Evolutionary conservation across 23 tunicate species (phyloP).

Genomic region (Ciona savignyi): DNA sequence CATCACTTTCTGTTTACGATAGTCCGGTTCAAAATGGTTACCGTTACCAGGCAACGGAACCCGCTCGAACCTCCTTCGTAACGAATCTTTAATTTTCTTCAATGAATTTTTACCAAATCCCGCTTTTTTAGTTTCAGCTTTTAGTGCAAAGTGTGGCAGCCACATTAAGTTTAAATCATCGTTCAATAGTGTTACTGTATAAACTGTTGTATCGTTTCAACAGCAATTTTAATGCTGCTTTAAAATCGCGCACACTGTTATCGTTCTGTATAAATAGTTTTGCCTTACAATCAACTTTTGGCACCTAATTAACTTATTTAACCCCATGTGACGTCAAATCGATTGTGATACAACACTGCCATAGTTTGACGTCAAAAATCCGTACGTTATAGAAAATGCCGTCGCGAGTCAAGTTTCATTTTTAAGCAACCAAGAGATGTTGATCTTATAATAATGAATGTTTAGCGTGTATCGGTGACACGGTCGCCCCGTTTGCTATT

Average conservation of each 20-base stretch:
- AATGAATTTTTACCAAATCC: background rate
- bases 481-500: too few relatives aligned
- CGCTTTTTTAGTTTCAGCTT: background rate
- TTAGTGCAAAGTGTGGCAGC: background rate
- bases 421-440: too few relatives aligned
- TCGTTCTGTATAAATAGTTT: background rate
- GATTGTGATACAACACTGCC: background rate
- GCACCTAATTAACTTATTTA: too few relatives aligned
- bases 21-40: background rate
- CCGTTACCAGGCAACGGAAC: conserved; percentile 2
- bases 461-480: too few relatives aligned
- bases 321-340: background rate
- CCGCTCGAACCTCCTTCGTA: conserved; percentile 14
- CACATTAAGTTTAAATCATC: background rate
- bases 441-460: too few relatives aligned
- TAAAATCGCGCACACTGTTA: background rate
- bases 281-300: background rate
- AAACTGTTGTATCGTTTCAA: background rate
- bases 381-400: too few relatives aligned
- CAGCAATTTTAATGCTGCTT: background rate
- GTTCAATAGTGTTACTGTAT: background rate
- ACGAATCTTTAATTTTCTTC: conserved; percentile 5
- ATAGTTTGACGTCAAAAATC: background rate
- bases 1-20: background rate
- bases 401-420: too few relatives aligned